Evolutionary conservation across 2,888 invertebrate genomes (phyloP), one percentile per base, ranked within the genome.

Genomic region (Sesamia inferens): DNA sequence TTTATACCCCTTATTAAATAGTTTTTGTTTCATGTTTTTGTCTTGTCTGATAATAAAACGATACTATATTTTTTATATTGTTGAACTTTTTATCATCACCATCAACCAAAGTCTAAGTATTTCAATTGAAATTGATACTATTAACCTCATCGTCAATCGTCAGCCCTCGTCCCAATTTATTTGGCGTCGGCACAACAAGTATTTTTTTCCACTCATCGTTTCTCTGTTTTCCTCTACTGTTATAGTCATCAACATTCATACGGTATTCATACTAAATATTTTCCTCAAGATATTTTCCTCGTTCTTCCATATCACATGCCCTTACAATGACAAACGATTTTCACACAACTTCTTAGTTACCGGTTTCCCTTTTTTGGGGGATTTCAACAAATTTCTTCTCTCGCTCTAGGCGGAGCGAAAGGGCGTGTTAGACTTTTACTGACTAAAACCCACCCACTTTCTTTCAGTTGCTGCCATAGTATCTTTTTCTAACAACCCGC

Each of bases 31-130:
- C 13, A 57, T 63, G 68, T 57, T 47, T 67, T 66, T 31, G 64
- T 65, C 69, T 59, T 65, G 67, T 68, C 65, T 71, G 61, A 71
- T 71, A 83, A 74, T 74, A 80, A 79, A 80, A 71, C 31, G 22
- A 80, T 58, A 24, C 58, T 11, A 65, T 59, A 47, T 7, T 54
- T 7, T 54, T 57, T 54, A 67, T 3, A 51, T 42, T 62, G 22
- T 54, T 10, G 10, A 51, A 13, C 81, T 76, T 61, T 81, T 55
- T 10, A 54, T 78, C 48, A n/a, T 48, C 57, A 31, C 11, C 79
- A 39, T 31, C 10, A 39, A 55, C 31, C 7, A 39, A 61, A 59
- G 31, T 31, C 31, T 31, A 11, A 24, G 24, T 19, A 31, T 24
- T 31, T 58, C 24, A 58, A 24, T 16, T 16, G 11, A 22, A 44